A percentile compares a stretch with the other conserved stretches of the same genome.
Evolutionary conservation across 1,140 invertebrate genomes (phyloP).

Genomic region (Neodiprion pinetum): DNA sequence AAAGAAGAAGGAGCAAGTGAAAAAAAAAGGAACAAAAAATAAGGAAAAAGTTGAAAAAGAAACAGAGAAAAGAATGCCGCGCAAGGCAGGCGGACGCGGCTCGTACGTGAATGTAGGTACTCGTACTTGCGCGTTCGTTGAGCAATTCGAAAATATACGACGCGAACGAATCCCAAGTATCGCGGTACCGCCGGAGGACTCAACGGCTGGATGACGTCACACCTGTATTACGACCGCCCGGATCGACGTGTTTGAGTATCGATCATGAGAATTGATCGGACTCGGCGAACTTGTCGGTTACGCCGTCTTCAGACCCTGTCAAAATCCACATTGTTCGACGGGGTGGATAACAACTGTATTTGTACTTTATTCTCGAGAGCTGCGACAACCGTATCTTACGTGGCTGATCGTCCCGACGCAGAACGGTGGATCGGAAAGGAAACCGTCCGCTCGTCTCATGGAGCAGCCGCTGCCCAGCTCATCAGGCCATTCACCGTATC

Average conservation of each 20-base stretch:
- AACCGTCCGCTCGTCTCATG: not conserved
- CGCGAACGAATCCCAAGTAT: not conserved
- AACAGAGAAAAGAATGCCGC: too few species aligned
- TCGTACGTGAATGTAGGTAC: too few species aligned
- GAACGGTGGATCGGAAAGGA: not conserved
- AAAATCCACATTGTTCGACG: not conserved
- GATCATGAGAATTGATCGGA: not conserved
- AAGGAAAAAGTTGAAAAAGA: too few species aligned
- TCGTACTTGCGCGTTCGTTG: not conserved
- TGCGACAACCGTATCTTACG: not conserved
- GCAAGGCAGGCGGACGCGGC: too few species aligned
- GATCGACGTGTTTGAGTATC: not conserved
- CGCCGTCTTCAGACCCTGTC: not conserved
- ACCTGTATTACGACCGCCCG: not conserved
- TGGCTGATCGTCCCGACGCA: not conserved
- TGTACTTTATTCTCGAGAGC: not conserved
- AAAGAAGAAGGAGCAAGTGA: too few species aligned
- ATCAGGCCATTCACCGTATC: constrained; percentile 55
- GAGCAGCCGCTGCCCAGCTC: constrained; percentile 28
- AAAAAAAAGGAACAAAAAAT: not conserved
- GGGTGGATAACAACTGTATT: not conserved
- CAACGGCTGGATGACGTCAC: not conserved
- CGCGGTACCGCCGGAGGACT: too few species aligned
- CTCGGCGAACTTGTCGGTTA: not conserved
- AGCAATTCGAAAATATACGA: not conserved